Conservation (phyloP, 1,140 invertebrate genomes). For the Lasaia peninsularis region DNA sequence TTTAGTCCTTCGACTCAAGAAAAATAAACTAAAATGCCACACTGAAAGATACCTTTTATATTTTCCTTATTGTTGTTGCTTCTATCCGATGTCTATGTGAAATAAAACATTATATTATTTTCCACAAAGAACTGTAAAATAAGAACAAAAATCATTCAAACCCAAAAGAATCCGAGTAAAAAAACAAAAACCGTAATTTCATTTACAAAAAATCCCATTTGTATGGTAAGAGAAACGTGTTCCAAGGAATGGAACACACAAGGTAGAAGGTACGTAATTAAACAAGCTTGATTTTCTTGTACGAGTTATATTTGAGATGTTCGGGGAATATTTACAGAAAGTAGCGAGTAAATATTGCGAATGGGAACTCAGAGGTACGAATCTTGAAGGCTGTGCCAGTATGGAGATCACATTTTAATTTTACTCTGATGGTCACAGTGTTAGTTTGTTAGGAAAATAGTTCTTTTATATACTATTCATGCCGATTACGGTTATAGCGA, state of each 20-base stretch:
- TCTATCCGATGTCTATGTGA: background rate
- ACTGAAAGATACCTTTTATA: no score
- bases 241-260: conserved; percentile 32
- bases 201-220: conserved; percentile 19
- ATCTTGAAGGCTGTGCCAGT: conserved; percentile 32
- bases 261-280: conserved; percentile 58
- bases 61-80: background rate
- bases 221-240: conserved; percentile 26
- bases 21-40: no score
- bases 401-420: conserved; percentile 30
- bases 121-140: no score
- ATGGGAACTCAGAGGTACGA: conserved; percentile 52
- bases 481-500: no score
- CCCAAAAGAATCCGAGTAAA: background rate
- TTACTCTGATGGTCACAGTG: no score
- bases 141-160: no score
- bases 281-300: conserved; percentile 72
- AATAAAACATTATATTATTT: no score
- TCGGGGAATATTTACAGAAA: conserved; percentile 62
- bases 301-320: conserved; percentile 62
- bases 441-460: no score
- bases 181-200: background rate
- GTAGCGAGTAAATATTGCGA: conserved; percentile 71
- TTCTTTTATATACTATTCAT: no score
- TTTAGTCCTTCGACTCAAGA: no score